Conservation (phyloP, 2,888 invertebrate genomes). For the Protophormia terraenovae region DNA sequence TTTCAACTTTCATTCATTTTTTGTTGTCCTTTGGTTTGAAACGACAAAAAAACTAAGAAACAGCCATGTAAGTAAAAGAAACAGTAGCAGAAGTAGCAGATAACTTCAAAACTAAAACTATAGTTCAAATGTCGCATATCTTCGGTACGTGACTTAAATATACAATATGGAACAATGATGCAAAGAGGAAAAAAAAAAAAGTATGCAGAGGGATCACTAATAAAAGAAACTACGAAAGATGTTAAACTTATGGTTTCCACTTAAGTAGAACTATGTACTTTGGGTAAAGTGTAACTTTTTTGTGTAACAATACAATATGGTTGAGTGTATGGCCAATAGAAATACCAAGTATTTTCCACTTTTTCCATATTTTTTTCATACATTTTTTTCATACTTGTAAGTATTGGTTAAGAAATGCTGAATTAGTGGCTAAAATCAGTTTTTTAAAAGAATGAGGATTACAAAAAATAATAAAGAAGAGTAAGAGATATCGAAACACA, state of each 20-base stretch:
- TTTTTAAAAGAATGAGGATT: neutral
- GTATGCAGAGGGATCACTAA: neutral
- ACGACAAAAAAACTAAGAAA: neutral
- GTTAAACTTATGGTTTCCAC: slow-evolving; percentile 56
- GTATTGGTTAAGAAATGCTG: slow-evolving; percentile 58
- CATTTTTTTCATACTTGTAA: neutral
- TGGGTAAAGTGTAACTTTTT: neutral
- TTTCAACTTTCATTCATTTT: slow-evolving; percentile 36
- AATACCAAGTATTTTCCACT: slow-evolving; percentile 39
- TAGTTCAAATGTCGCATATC: slow-evolving; percentile 67
- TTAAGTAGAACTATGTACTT: slow-evolving; percentile 42
- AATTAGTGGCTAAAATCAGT: slow-evolving; percentile 64
- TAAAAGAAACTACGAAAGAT: neutral
- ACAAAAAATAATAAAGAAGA: neutral
- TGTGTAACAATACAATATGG: neutral
- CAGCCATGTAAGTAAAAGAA: neutral
- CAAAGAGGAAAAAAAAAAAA: too few relatives aligned
- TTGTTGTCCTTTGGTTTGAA: neutral
- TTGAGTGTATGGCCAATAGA: slow-evolving; percentile 61
- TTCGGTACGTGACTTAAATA: slow-evolving; percentile 63
- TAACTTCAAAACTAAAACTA: slow-evolving; percentile 53
- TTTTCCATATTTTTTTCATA: neutral
- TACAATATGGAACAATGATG: slow-evolving; percentile 39
- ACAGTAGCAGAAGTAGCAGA: slow-evolving; percentile 2
- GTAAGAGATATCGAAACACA: slow-evolving; percentile 42